A percentile compares a stretch with the other conserved stretches of the same genome.
Evolutionary conservation across 2,888 invertebrate genomes (phyloP).

Genomic region (Tetranychus truncatus): DNA sequence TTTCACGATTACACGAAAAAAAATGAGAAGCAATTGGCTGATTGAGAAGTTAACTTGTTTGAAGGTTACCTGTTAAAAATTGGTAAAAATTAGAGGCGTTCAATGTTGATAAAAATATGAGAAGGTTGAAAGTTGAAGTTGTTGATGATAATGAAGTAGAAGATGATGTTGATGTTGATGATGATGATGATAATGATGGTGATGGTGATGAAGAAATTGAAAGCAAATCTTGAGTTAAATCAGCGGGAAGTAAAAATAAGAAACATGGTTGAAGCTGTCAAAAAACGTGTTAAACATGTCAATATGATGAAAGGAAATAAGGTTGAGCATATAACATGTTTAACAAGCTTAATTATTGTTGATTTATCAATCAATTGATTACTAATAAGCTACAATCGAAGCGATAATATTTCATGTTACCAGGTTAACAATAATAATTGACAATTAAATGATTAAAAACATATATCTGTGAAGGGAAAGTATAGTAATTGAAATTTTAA

Average conservation of each 20-base stretch:
- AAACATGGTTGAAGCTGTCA: not conserved
- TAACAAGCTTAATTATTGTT: not conserved
- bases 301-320: conserved; percentile 1
- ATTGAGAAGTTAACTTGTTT: not conserved
- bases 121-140: not conserved
- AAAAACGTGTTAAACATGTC: not conserved
- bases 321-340: not conserved
- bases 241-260: not conserved
- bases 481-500: no score
- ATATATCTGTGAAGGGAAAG: no score
- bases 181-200: not conserved
- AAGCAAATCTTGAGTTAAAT: not conserved
- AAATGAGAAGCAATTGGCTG: no score
- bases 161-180: not conserved
- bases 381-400: not conserved
- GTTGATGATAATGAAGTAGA: not conserved
- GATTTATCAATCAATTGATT: not conserved
- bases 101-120: not conserved
- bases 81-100: not conserved
- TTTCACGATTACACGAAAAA: no score
- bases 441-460: no score
- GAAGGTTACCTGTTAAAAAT: not conserved
- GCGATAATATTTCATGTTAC: no score
- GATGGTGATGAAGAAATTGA: not conserved
- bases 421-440: no score